Evolutionary conservation across 2,113 vertebrate genomes (phyloP).

Genomic region (Triplophysa siluroides): DNA sequence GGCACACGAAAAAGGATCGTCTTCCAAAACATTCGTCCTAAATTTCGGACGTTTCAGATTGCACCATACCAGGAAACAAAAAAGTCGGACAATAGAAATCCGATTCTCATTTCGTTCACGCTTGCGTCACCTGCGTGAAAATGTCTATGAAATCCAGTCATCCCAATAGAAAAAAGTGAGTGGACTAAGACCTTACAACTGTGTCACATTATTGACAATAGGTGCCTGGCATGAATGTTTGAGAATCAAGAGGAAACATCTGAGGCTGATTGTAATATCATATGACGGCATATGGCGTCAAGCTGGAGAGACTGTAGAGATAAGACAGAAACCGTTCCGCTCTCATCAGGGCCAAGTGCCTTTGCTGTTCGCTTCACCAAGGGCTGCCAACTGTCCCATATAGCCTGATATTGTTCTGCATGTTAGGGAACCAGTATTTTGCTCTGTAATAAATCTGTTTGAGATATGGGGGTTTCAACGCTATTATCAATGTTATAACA

Average conservation of each 20-base stretch:
- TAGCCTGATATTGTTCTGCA: too few species aligned
- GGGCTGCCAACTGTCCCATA: not conserved
- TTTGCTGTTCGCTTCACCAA: not conserved
- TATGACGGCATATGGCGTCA: constrained; percentile 32
- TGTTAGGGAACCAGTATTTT: too few species aligned
- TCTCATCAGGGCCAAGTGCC: not conserved
- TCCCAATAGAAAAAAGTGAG: constrained; percentile 6
- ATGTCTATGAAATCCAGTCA: constrained; percentile 1
- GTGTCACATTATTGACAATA: constrained; percentile 38
- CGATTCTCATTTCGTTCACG: constrained; percentile 4
- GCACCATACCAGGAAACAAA: constrained; percentile 16
- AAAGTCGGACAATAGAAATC: constrained; percentile 25
- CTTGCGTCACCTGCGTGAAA: constrained; percentile 32
- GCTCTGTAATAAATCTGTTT: too few species aligned
- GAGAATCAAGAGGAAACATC: constrained; percentile 45
- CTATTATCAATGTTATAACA: too few species aligned
- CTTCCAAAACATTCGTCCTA: constrained; percentile 42
- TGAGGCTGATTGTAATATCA: constrained; percentile 40
- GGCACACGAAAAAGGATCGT: constrained; percentile 3
- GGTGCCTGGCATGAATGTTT: constrained; percentile 31
- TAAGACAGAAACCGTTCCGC: not conserved
- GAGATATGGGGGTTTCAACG: too few species aligned
- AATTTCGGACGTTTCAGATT: constrained; percentile 5
- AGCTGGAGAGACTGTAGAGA: constrained; percentile 15
- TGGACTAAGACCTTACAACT: constrained; percentile 34